phyloP scores from a whole-genome alignment of 2,113 vertebrate species.

The Laticauda colubrina region DNA sequence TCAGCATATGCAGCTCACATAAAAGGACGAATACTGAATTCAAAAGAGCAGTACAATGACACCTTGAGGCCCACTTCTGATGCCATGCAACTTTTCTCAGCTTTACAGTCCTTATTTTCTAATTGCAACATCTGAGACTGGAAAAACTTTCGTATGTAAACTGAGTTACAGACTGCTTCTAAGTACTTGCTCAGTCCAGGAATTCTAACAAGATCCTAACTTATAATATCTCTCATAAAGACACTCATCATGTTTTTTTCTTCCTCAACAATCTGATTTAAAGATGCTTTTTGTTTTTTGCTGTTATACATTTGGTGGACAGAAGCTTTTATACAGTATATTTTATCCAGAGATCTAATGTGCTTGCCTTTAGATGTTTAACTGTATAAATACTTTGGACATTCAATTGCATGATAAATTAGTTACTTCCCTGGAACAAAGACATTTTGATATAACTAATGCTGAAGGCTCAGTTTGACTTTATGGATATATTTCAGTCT shows the following conservation, averaged over 20 bases:
- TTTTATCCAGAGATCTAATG: not conserved
- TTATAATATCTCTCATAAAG: not conserved
- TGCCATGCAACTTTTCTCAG: not conserved
- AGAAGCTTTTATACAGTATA: not conserved
- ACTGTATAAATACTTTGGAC: not conserved
- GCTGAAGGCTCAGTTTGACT: not conserved
- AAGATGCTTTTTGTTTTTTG: not conserved
- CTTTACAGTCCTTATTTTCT: not conserved
- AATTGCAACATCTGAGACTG: not conserved
- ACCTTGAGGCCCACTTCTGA: not conserved
- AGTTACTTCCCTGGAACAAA: not conserved
- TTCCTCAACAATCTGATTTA: not conserved
- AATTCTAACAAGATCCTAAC: not conserved
- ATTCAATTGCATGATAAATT: not conserved
- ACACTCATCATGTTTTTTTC: not conserved
- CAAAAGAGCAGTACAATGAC: not conserved
- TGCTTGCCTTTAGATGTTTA: not conserved
- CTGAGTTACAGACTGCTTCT: not conserved
- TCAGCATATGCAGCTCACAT: not conserved
- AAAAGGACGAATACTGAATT: not conserved
- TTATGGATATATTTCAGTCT: not conserved
- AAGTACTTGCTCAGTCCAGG: not conserved
- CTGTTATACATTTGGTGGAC: not conserved
- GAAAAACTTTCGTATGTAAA: not conserved
- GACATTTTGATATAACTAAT: not conserved